Evolutionary conservation across 2,797 vertebrate genomes (phyloP).

Genomic region (Heterohyrax brucei): DNA sequence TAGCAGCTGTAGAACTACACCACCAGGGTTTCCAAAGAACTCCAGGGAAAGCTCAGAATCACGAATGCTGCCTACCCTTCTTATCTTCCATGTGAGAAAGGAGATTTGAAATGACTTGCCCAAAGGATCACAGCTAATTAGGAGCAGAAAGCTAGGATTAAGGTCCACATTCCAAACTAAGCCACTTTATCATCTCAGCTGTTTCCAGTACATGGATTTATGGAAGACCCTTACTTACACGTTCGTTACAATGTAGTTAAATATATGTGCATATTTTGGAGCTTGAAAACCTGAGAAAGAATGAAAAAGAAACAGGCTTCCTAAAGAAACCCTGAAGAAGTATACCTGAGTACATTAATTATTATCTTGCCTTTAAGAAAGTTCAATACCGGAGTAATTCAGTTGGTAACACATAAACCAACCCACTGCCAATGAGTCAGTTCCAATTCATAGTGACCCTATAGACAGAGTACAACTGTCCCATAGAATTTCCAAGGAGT

Average conservation of each 20-base stretch:
- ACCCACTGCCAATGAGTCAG: too few species aligned
- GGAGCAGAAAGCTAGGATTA: constrained; percentile 45
- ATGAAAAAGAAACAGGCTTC: constrained; percentile 34
- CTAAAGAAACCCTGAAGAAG: background rate
- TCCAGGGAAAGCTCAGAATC: constrained; percentile 39
- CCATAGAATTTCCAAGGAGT: too few species aligned
- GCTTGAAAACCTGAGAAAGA: constrained; percentile 66
- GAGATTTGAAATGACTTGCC: background rate
- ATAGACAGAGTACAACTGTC: too few species aligned
- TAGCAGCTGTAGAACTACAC: too few species aligned
- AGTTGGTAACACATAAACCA: background rate
- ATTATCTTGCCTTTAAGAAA: constrained; percentile 30
- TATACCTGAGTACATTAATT: constrained; percentile 37
- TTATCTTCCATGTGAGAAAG: background rate
- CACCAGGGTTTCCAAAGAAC: too few species aligned
- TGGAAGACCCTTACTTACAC: constrained; percentile 19
- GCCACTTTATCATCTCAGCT: background rate
- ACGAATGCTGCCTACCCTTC: background rate
- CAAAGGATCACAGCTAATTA: background rate
- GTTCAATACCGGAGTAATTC: constrained; percentile 32
- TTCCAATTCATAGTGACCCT: too few species aligned
- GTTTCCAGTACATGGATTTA: background rate
- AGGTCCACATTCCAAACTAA: constrained; percentile 27
- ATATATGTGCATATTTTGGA: constrained; percentile 31
- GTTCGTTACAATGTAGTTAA: background rate